Conservation (phyloP, 2,797 vertebrate genomes). For the Pterois miles region DNA sequence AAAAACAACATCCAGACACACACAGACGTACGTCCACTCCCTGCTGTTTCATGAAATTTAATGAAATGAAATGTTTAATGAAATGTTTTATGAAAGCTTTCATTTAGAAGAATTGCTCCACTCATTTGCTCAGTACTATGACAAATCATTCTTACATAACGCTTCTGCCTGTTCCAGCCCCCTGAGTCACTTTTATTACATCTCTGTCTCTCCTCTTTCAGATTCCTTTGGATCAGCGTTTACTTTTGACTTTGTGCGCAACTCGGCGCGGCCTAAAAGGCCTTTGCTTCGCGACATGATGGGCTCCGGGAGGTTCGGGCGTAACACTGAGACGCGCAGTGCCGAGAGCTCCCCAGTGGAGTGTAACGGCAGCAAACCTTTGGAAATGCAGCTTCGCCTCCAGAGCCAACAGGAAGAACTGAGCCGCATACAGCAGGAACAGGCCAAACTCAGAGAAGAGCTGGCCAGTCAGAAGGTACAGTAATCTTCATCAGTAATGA, state of each 20-base stretch:
- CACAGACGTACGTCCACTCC: slow-evolving; percentile 70
- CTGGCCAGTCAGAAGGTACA: slow-evolving; percentile 90
- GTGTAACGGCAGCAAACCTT: slow-evolving; percentile 78
- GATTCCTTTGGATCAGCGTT: slow-evolving; percentile 88
- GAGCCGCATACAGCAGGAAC: slow-evolving; percentile 80
- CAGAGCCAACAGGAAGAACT: slow-evolving; percentile 93
- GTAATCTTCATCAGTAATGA: neutral
- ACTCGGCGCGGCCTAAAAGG: slow-evolving; percentile 82
- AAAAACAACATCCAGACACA: slow-evolving; percentile 80
- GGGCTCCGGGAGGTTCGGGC: slow-evolving; percentile 74
- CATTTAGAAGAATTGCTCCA: neutral
- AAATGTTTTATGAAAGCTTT: too few relatives aligned
- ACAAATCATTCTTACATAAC: neutral
- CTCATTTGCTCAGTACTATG: neutral
- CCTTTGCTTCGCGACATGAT: slow-evolving; percentile 86
- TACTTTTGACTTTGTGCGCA: slow-evolving; percentile 90
- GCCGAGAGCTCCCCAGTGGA: slow-evolving; percentile 80
- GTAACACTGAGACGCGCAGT: slow-evolving; percentile 64
- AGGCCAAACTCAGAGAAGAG: slow-evolving; percentile 88
- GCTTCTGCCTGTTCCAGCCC: neutral
- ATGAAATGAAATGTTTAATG: too few relatives aligned
- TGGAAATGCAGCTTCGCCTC: slow-evolving; percentile 85
- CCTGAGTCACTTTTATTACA: neutral
- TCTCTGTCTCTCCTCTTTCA: slow-evolving; percentile 41
- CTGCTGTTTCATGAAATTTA: neutral